Evolutionary conservation across 1,140 invertebrate species (phyloP), one percentile per base, ranked within the genome.

Genomic region (Trichonephila clavata): DNA sequence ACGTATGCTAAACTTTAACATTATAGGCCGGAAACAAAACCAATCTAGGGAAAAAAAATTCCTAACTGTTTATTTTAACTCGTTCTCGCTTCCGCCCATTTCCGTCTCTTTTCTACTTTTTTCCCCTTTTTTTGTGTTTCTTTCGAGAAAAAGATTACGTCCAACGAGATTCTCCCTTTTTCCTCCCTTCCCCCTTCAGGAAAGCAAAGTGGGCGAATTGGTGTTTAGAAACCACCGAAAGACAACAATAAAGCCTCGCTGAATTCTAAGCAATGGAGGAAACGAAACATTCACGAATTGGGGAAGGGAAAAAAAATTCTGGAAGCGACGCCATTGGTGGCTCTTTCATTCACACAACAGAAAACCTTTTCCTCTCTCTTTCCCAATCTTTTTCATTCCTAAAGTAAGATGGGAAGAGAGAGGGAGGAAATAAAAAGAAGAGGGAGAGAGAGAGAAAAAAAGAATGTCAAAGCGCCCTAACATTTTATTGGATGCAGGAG

Each of bases 161-260:
- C 81, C 81, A 86, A 27, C 81, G 21, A 71, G 27, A 89, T 57
- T 14, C 50, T 8, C 65, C 65, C 24, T 68, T 68, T 77, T 27
- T n/a, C 24, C 43, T 50, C 18, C 50, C 27, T 18, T 77, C 43
- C 32, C 59, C 90, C 80, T 43, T 39, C 84, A 89, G 87, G 50
- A 86, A 77, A 16, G 68, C 43, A 86, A 63, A 80, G 68, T 61
- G 71, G 32, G 92, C 86, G 92, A 87, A 88, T 81, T 88, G 86
- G 68, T 93, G 86, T 93, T 93, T 93, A 93, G 92, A 93, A 93
- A 93, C 92, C 92, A 80, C 92, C 59, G 86, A 87, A 93, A 63
- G 84, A 93, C 92, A 93, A 93, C 92, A 93, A 84, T 88, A 87
- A 77, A 88, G 92, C n/a, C 39, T 59, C 21, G 61, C 50, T 84